Evolutionary conservation across 2,113 vertebrate genomes (phyloP).

Genomic region (Axis porcinus): DNA sequence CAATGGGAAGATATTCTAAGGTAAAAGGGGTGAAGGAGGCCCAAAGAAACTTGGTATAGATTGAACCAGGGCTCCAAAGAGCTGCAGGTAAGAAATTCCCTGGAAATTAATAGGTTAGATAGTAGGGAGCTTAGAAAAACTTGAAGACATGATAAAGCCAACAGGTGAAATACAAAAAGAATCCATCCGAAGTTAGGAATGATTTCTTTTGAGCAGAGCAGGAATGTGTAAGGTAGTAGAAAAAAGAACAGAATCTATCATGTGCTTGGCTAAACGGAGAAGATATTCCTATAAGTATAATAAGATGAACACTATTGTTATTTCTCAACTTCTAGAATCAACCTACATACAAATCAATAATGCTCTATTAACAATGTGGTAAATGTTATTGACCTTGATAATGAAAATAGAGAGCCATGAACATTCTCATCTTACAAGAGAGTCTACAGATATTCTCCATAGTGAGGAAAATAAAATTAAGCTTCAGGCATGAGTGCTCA

Average conservation of each 20-base stretch:
- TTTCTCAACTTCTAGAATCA: conserved; percentile 26
- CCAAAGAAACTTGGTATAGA: neutral
- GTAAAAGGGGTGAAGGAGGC: neutral
- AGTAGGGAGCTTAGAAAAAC: neutral
- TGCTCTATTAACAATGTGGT: neutral
- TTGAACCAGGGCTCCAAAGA: neutral
- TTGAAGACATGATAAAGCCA: neutral
- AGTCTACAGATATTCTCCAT: neutral
- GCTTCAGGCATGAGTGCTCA: neutral
- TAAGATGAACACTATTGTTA: neutral
- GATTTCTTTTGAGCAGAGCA: neutral
- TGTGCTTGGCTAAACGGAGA: neutral
- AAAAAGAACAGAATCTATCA: neutral
- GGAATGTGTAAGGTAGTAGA: neutral
- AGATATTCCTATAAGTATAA: neutral
- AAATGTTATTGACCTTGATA: neutral
- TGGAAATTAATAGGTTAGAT: neutral
- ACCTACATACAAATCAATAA: conserved; percentile 1
- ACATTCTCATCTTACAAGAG: neutral
- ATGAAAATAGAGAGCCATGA: neutral
- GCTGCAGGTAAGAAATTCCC: neutral
- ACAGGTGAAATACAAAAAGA: neutral
- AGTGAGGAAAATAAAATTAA: conserved; percentile 29
- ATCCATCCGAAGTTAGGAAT: neutral
- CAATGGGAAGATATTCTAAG: neutral